These are phyloP conservation scores for Spongilla lacustris DNA, from an alignment of 37 sponge, comb jelly and placozoan genomes.

Conservation along the genomic window DNA sequence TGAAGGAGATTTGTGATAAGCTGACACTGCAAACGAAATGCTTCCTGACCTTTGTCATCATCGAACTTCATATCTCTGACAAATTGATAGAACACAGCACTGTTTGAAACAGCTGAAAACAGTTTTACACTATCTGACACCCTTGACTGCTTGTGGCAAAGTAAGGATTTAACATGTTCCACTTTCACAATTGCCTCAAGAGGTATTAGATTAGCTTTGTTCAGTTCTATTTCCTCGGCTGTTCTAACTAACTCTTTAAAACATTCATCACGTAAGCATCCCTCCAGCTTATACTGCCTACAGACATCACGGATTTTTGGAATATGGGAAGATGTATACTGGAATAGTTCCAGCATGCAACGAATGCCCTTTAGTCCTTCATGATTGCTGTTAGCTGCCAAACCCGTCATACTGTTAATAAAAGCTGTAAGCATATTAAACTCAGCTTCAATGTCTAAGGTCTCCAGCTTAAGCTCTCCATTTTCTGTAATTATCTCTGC, in stretches of 20 bases:
- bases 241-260: constrained; percentile 43
- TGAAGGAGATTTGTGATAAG: constrained; percentile 81
- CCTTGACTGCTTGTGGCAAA: constrained; percentile 21
- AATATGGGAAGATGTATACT: constrained; percentile 63
- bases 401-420: constrained; percentile 8
- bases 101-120: constrained; percentile 61
- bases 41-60: constrained; percentile 39
- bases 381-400: background rate
- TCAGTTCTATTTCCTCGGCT: constrained; percentile 22
- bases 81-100: constrained; percentile 69
- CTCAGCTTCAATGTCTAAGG: constrained; percentile 25
- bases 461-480: background rate
- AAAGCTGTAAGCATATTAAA: constrained; percentile 24
- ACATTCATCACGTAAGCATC: constrained; percentile 54
- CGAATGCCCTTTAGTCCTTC: constrained; percentile 53
- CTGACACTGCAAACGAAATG: constrained; percentile 68
- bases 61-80: constrained; percentile 61
- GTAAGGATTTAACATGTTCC: constrained; percentile 26
- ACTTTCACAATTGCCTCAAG: constrained; percentile 53
- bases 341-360: constrained; percentile 73
- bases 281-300: constrained; percentile 58
- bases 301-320: constrained; percentile 63
- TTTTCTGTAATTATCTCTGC: constrained; percentile 18
- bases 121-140: constrained; percentile 22
- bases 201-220: constrained; percentile 35